Base-by-base conservation (phyloP, 2,113 vertebrate genomes). In the Sterna hirundo region DNA sequence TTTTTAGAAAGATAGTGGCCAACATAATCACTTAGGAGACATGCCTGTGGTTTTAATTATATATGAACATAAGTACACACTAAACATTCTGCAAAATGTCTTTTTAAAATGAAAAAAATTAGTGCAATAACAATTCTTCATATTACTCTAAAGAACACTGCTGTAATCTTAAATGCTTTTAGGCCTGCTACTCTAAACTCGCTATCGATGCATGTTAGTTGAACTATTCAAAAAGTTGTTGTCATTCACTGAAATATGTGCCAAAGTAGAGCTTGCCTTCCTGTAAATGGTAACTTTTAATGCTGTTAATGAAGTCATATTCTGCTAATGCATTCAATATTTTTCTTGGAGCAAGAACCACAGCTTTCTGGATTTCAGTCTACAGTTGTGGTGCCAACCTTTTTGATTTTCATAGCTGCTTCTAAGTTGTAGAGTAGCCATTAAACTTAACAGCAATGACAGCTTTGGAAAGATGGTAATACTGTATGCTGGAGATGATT, bases 281-380 rank as follows among this genome's bases (percentile, higher is more conserved):
- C 91, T 0, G 29, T 95, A 97, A 97, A 91, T 60, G 64, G 40
- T 72, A 89, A 93, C 29, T 95, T 78, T 34, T 82, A 95, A 88
- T 94, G 95, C 86, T 92, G 70, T 65, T 96, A 95, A 97, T 96
- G 94, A 96, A 96, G 81, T 91, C 51, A 87, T 81, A 38, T 72
- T 92, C 79, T 92, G 90, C 94, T 97, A 97, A 97, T 97, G 97
- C 83, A 80, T 83, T 96, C 86, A 74, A 52, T 96, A 64, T 61
- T 89, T 84, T 92, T 90, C 79, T 85, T 93, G 92, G 83, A 96
- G 69, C 72, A 80, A 76, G 64, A 94, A 72, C 38, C 58, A 38
- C 66, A 69, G 82, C 87, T 91, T 77, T 93, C 78, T 94, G 44
- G 58, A 84, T 93, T 96, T 91, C 90, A 87, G 42, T 86, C 86